phyloP scores from a whole-genome alignment of 2,797 vertebrate species.

The Artibeus jamaicensis region DNA sequence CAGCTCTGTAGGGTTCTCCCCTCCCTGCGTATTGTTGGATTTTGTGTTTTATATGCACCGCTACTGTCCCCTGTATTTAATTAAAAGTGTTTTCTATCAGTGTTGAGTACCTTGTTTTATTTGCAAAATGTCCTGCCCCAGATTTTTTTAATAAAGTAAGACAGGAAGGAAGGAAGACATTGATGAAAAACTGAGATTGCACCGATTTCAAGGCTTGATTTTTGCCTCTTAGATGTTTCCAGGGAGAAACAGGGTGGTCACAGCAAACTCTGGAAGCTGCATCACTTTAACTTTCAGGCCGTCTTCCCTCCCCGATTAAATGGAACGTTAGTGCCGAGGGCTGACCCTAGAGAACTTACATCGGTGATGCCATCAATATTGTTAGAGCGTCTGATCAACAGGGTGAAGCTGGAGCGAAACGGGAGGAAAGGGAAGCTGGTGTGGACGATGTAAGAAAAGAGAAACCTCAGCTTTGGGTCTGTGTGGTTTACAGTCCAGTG shows the following conservation, averaged over 20 bases:
- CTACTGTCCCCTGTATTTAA: constrained; percentile 61
- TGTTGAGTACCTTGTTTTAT: neutral
- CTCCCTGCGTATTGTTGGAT: neutral
- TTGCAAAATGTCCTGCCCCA: neutral
- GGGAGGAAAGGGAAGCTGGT: neutral
- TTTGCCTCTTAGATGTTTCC: neutral
- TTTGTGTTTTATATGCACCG: constrained; percentile 62
- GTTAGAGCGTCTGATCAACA: neutral
- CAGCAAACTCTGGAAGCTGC: neutral
- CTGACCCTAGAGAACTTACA: neutral
- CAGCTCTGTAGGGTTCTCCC: neutral
- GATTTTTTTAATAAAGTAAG: neutral
- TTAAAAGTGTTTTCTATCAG: constrained; percentile 72
- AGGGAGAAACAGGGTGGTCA: neutral
- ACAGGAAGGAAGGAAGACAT: neutral
- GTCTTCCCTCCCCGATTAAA: neutral
- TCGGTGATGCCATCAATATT: neutral
- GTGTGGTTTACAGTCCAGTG: neutral
- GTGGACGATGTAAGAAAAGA: neutral
- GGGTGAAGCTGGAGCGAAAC: neutral
- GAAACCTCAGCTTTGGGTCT: neutral
- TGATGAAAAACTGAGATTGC: neutral
- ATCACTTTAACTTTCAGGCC: neutral
- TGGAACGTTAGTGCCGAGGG: neutral
- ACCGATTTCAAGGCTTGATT: neutral